Evolutionary conservation across 2,113 vertebrate genomes (phyloP), one percentile per base, ranked within the genome.

Genomic region (Pholis gunnellus): DNA sequence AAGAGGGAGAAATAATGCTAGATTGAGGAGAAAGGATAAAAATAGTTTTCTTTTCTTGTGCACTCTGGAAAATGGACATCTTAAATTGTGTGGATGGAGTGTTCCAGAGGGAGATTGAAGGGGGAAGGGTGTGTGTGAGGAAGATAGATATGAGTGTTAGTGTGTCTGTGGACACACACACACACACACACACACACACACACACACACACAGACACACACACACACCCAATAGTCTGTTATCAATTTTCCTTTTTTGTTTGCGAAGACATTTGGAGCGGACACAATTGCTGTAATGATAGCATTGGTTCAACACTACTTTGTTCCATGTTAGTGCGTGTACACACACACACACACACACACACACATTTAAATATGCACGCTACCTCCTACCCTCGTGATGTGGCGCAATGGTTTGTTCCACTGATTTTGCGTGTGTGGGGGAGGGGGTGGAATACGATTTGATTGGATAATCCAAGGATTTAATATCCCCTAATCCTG

Each of bases 381-480:
- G 29, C 70, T 67, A 25, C 44, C 34, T 66, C 73, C 61, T 46
- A 69, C 83, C 79, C 85, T 75, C 78, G 64, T 74, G 68, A 70
- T 92, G 77, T 75, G 70, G 71, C 64, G 76, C 57, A 79, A 86
- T 95, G 93, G 93, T 94, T 94, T 71, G 83, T 87, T 91, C 93
- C 88, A 67, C 59, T 91, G 93, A 93, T 90, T 93, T 85, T 91
- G 84, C 11, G 64, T 84, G 56, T 85, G 82, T 75, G 91, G 88
- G 90, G 89, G 90, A 84, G 91, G 90, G 89, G 75, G 83, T 63
- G 80, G 93, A 95, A 94, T 95, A 85, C 88, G 88, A 95, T 96
- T 95, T 95, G 94, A 95, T 95, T 95, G 95, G 94, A 95, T 95
- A 95, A 95, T 95, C 94, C 94, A 88, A 80, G 92, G 94, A 94